Conservation (phyloP, 1,140 invertebrate species). For the Brachionus angularis region DNA sequence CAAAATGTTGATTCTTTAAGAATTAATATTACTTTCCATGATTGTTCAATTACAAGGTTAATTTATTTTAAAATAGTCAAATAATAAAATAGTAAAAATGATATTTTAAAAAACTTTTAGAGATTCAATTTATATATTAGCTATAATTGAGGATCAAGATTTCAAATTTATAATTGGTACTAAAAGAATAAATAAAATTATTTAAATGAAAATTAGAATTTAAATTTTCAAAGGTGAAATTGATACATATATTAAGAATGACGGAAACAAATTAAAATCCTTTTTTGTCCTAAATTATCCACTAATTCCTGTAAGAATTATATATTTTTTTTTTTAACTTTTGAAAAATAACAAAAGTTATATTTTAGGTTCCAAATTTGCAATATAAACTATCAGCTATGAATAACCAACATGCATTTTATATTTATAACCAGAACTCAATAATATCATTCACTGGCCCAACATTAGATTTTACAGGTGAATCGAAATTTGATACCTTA, state of each 20-base stretch:
- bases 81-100: no score
- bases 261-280: conserved; percentile 4
- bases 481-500: conserved; percentile 33
- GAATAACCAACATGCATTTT: conserved; percentile 35
- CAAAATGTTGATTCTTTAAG: conserved; percentile 26
- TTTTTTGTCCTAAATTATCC: conserved; percentile 15
- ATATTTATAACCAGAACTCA: conserved; percentile 15
- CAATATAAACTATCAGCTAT: conserved; percentile 22
- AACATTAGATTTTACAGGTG: conserved; percentile 29
- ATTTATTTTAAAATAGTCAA: neutral
- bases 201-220: neutral
- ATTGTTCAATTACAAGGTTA: conserved; percentile 26
- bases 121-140: conserved; percentile 34
- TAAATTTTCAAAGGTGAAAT: neutral
- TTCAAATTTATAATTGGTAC: conserved; percentile 11
- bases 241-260: conserved; percentile 6
- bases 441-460: conserved; percentile 37
- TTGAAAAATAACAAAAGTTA: no score
- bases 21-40: conserved; percentile 24
- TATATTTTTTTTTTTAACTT: no score
- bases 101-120: no score
- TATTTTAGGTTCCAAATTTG: no score
- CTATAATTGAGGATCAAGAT: conserved; percentile 8
- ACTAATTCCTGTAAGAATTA: neutral
- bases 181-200: neutral